Evolutionary conservation across 2,888 invertebrate species (phyloP).

Genomic region (Hermodice carunculata): DNA sequence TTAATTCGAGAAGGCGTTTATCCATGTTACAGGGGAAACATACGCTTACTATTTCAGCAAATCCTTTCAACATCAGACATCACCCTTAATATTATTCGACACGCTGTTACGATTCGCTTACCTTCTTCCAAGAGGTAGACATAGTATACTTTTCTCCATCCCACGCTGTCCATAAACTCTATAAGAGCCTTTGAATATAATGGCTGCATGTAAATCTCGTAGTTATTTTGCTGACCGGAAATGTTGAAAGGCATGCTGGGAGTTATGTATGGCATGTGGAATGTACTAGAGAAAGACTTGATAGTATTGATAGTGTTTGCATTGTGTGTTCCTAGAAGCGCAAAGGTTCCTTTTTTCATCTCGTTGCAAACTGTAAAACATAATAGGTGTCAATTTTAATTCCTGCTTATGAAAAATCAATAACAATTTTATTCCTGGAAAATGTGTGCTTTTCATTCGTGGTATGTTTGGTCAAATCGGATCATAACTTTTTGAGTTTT

Average conservation of each 20-base stretch:
- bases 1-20: too few relatives aligned
- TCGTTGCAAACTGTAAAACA: constrained; percentile 60
- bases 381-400: too few relatives aligned
- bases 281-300: constrained; percentile 58
- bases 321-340: constrained; percentile 56
- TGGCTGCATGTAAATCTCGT: constrained; percentile 80
- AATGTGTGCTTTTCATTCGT: too few relatives aligned
- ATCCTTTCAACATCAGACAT: too few relatives aligned
- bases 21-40: too few relatives aligned
- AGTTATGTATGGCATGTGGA: constrained; percentile 62
- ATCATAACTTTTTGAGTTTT: too few relatives aligned
- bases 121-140: constrained; percentile 84
- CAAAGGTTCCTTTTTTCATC: constrained; percentile 52
- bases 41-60: too few relatives aligned
- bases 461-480: too few relatives aligned
- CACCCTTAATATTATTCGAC: too few relatives aligned
- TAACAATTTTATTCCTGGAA: too few relatives aligned
- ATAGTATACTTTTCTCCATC: constrained; percentile 90
- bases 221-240: constrained; percentile 41
- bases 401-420: too few relatives aligned
- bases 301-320: constrained; percentile 57
- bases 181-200: constrained; percentile 96
- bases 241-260: constrained; percentile 53
- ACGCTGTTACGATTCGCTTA: too few relatives aligned
- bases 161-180: constrained; percentile 92